These are phyloP conservation scores for Solenopsis invicta DNA, from an alignment of 1,140 invertebrate species.

Conservation along the genomic window DNA sequence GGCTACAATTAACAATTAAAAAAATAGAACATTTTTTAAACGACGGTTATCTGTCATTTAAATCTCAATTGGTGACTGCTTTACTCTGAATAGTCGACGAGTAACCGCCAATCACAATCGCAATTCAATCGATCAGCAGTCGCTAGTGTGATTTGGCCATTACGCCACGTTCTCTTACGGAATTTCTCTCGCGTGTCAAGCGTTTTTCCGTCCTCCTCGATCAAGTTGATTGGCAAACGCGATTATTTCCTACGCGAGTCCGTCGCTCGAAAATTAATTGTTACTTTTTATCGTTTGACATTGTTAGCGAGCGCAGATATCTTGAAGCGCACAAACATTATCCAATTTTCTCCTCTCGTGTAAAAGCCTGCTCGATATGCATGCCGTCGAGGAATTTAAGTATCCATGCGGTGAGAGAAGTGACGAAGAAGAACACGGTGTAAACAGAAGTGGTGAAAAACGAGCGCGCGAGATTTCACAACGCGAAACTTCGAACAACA, in stretches of 20 bases:
- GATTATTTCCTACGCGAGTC: conserved; percentile 35
- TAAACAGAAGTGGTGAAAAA: conserved; percentile 44
- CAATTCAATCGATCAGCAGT: too few species aligned
- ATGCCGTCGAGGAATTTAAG: not conserved
- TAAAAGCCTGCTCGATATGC: not conserved
- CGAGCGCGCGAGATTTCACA: conserved; percentile 8
- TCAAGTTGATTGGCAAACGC: conserved; percentile 56
- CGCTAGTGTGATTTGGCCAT: too few species aligned
- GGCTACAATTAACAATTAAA: too few species aligned
- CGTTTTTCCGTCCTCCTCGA: conserved; percentile 53
- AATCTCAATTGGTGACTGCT: too few species aligned
- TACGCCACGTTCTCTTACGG: conserved; percentile 36
- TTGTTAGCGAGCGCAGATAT: not conserved
- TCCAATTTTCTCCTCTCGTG: not conserved
- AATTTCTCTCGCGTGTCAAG: conserved; percentile 57
- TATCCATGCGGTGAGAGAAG: not conserved
- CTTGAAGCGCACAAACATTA: not conserved
- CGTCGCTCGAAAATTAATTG: conserved; percentile 6
- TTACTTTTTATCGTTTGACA: not conserved
- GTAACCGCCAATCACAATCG: too few species aligned
- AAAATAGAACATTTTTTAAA: too few species aligned
- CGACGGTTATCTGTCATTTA: too few species aligned
- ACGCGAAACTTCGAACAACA: conserved; percentile 45
- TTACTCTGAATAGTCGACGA: too few species aligned
- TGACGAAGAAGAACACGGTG: conserved; percentile 1